These are phyloP conservation scores for Goniozus legneri DNA, from an alignment of 1,140 invertebrate genomes.

Conservation along the genomic window DNA sequence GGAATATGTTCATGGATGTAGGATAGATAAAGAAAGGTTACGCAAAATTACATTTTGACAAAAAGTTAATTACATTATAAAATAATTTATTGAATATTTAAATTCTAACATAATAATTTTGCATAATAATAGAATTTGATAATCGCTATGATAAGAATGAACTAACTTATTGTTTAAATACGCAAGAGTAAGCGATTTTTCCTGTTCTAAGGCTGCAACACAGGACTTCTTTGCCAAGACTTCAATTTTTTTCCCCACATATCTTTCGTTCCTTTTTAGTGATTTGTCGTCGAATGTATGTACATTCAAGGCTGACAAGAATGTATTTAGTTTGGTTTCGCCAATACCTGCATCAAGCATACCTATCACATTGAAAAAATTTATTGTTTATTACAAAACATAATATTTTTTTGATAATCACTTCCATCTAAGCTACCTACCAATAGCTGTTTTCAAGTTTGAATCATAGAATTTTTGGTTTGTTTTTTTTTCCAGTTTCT, in stretches of 20 bases:
- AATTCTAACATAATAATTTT: too few species aligned
- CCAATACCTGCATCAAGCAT: conserved; percentile 8
- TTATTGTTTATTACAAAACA: background rate
- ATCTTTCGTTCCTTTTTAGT: background rate
- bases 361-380: background rate
- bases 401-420: background rate
- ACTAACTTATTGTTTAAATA: background rate
- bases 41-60: conserved; percentile 3
- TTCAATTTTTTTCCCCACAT: background rate
- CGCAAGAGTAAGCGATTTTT: background rate
- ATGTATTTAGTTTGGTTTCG: conserved; percentile 1
- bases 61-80: background rate
- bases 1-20: too few species aligned
- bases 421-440: background rate
- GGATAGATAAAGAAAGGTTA: too few species aligned
- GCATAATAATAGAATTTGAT: too few species aligned
- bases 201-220: background rate
- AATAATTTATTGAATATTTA: background rate
- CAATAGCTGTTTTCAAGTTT: conserved; percentile 6
- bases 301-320: background rate
- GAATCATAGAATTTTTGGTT: background rate
- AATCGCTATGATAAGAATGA: too few species aligned
- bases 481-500: background rate
- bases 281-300: background rate
- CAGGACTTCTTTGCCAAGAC: background rate